Percentiles rank a stretch among this genome's conserved stretches.
Evolutionary conservation across 2,888 invertebrate species (phyloP).

Genomic region (Himalopsyche anomala): DNA sequence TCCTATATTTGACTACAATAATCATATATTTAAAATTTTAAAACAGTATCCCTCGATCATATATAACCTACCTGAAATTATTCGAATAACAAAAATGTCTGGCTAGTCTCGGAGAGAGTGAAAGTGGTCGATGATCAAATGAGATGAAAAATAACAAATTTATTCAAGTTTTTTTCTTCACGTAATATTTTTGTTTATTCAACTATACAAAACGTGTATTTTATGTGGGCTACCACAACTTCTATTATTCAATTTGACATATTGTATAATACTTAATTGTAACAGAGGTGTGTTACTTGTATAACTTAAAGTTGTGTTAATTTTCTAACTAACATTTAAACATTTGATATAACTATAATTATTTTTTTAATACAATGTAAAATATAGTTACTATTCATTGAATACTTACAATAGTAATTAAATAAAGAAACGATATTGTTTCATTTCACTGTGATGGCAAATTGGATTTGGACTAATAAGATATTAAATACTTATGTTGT

Average conservation of each 20-base stretch:
- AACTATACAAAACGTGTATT: not conserved
- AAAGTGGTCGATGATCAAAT: conserved; percentile 32
- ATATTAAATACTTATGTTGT: too few relatives aligned
- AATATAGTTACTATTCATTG: too few relatives aligned
- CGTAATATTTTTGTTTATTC: conserved; percentile 35
- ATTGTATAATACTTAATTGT: conserved; percentile 21
- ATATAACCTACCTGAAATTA: conserved; percentile 11
- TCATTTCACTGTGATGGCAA: too few relatives aligned
- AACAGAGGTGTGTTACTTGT: conserved; percentile 7
- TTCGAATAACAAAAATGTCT: not conserved
- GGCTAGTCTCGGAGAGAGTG: conserved; percentile 15
- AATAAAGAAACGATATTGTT: too few relatives aligned
- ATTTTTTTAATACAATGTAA: too few relatives aligned
- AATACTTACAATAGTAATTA: too few relatives aligned
- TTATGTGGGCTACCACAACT: conserved; percentile 15
- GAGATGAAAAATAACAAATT: conserved; percentile 22
- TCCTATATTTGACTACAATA: too few relatives aligned
- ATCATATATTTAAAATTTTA: too few relatives aligned
- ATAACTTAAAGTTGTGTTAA: not conserved
- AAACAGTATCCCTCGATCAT: not conserved
- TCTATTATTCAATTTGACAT: conserved; percentile 34
- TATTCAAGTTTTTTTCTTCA: conserved; percentile 10
- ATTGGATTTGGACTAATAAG: too few relatives aligned
- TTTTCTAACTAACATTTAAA: not conserved
- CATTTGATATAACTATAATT: too few relatives aligned